These are phyloP conservation scores for Caenorhabditis afra DNA, from an alignment of 2,888 invertebrate species.

Conservation along the genomic window DNA sequence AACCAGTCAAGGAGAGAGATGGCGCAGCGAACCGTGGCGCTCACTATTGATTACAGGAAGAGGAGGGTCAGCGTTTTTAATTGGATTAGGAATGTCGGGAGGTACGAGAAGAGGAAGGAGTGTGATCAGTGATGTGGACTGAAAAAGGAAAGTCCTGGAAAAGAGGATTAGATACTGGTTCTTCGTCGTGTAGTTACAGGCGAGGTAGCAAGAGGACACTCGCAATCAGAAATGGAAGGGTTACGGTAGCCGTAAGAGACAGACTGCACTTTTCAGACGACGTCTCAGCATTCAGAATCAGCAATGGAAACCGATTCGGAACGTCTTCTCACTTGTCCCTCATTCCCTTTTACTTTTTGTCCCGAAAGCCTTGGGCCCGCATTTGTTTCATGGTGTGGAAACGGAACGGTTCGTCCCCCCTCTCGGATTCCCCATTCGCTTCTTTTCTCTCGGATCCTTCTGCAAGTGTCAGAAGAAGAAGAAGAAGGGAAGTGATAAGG, in stretches of 20 bases:
- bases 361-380: constrained; percentile 2
- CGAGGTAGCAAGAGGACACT: too few species aligned
- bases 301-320: not conserved
- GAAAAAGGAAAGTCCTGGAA: not conserved
- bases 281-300: too few species aligned
- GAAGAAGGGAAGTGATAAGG: constrained; percentile 20
- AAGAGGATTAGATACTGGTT: constrained; percentile 6
- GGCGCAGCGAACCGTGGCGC: constrained; percentile 20
- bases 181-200: too few species aligned
- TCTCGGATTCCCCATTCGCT: not conserved
- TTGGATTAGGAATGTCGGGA: constrained; percentile 6
- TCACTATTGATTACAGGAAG: constrained; percentile 16
- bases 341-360: not conserved
- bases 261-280: too few species aligned
- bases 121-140: constrained; percentile 11
- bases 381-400: constrained; percentile 21
- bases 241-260: too few species aligned
- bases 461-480: not conserved
- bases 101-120: not conserved
- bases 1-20: constrained; percentile 2
- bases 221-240: too few species aligned
- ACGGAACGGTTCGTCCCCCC: constrained; percentile 4
- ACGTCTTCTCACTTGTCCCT: not conserved
- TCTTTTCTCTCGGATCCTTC: not conserved
- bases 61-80: not conserved